Percentiles rank a stretch among this genome's conserved stretches.
Conservation (phyloP, 2,888 invertebrate species). For the Lasioglossum marginatum region DNA sequence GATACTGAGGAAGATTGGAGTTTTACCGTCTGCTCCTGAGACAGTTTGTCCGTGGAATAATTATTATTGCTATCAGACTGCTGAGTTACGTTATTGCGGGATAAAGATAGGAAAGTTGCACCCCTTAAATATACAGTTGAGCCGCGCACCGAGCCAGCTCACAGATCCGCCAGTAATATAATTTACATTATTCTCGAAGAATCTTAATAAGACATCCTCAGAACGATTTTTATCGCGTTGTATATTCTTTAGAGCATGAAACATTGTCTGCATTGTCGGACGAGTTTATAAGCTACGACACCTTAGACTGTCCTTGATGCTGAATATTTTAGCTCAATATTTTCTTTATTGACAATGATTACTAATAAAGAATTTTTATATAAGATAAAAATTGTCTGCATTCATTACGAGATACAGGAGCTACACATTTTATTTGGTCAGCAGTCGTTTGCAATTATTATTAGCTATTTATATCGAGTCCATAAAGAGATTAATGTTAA, state of each 20-base stretch:
- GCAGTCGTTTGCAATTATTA: no score
- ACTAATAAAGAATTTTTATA: no score
- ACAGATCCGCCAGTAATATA: neutral
- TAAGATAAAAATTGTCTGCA: no score
- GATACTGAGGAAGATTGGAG: constrained; percentile 3
- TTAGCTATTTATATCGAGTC: no score
- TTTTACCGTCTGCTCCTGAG: neutral
- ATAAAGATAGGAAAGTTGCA: constrained; percentile 13
- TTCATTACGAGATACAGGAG: no score
- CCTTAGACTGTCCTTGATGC: neutral
- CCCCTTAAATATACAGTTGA: neutral
- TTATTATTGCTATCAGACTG: neutral
- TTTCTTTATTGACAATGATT: neutral
- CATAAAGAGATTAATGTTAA: no score
- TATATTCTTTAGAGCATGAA: neutral
- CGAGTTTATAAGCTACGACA: neutral
- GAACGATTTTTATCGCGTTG: neutral
- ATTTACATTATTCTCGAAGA: constrained; percentile 17
- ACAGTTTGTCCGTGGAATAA: neutral
- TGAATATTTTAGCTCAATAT: neutral
- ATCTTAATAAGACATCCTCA: constrained; percentile 16
- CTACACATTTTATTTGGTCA: no score
- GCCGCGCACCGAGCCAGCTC: neutral
- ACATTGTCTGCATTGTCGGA: neutral
- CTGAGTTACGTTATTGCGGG: constrained; percentile 16